phyloP scores from a whole-genome alignment of 2,113 vertebrate species.

The Barnardius zonarius region DNA sequence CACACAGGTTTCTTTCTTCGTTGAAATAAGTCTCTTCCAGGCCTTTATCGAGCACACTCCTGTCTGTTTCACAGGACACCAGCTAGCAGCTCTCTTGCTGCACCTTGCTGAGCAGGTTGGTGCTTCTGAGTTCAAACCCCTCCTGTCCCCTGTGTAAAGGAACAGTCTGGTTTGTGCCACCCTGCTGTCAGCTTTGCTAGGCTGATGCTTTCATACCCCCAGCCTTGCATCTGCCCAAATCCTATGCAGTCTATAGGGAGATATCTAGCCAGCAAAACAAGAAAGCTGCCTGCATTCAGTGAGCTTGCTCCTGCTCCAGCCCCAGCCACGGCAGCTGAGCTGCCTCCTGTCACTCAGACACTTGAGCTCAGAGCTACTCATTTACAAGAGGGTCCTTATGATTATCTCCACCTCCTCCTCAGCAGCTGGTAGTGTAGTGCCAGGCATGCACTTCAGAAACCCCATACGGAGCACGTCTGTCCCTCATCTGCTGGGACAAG shows the following conservation, averaged over 20 bases:
- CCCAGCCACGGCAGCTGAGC: background rate
- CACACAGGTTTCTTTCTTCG: background rate
- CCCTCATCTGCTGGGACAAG: background rate
- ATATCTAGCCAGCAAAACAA: background rate
- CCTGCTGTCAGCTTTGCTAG: background rate
- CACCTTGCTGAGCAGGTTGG: background rate
- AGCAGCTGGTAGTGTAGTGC: accelerated
- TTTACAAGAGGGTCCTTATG: background rate
- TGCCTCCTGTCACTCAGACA: background rate
- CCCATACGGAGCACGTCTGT: background rate
- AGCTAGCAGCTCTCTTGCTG: background rate
- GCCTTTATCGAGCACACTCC: background rate
- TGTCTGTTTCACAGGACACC: background rate
- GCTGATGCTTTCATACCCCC: background rate
- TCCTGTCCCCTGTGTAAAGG: background rate
- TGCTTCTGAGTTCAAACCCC: background rate
- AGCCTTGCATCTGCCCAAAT: background rate
- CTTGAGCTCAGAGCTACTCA: background rate
- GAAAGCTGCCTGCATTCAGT: background rate
- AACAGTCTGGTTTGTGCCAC: background rate
- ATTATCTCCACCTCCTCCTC: background rate
- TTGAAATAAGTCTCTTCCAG: background rate
- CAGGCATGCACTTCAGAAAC: background rate
- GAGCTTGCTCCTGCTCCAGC: background rate
- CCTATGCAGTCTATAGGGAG: background rate